Conservation (phyloP, 2,888 invertebrate genomes). For the Chrysolina americana region DNA sequence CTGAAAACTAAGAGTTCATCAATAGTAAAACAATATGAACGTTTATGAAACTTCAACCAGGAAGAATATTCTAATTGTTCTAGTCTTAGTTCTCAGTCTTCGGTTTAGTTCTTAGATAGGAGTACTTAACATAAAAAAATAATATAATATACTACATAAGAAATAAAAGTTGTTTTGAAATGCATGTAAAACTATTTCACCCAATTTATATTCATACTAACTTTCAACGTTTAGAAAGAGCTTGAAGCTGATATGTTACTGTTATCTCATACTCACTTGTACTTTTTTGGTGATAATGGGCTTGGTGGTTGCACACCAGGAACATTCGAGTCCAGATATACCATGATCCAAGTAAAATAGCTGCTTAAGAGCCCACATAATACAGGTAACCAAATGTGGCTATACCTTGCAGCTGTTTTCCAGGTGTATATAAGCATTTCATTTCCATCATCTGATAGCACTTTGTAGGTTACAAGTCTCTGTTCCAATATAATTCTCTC, state of each 20-base stretch:
- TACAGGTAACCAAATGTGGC: slow-evolving; percentile 65
- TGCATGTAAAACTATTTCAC: no score
- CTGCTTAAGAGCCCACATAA: slow-evolving; percentile 71
- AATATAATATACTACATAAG: no score
- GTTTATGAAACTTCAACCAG: no score
- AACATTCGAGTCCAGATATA: slow-evolving; percentile 75
- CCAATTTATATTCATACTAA: no score
- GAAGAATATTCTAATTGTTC: no score
- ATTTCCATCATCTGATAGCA: slow-evolving; percentile 63
- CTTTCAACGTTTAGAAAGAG: not conserved
- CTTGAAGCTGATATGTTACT: not conserved
- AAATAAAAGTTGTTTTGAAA: no score
- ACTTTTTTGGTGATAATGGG: slow-evolving; percentile 72
- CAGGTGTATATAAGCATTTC: slow-evolving; percentile 64
- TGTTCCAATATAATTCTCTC: slow-evolving; percentile 59
- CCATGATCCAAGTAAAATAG: slow-evolving; percentile 74
- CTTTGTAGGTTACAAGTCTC: slow-evolving; percentile 61
- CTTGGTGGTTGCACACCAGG: slow-evolving; percentile 75
- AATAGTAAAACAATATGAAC: no score
- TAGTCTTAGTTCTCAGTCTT: no score
- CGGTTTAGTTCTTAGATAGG: no score
- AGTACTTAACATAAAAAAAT: no score
- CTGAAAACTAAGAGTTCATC: no score
- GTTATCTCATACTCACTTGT: slow-evolving; percentile 65
- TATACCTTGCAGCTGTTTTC: slow-evolving; percentile 63